Conservation (phyloP, 2,888 invertebrate species). For the Psylliodes chrysocephalus region DNA sequence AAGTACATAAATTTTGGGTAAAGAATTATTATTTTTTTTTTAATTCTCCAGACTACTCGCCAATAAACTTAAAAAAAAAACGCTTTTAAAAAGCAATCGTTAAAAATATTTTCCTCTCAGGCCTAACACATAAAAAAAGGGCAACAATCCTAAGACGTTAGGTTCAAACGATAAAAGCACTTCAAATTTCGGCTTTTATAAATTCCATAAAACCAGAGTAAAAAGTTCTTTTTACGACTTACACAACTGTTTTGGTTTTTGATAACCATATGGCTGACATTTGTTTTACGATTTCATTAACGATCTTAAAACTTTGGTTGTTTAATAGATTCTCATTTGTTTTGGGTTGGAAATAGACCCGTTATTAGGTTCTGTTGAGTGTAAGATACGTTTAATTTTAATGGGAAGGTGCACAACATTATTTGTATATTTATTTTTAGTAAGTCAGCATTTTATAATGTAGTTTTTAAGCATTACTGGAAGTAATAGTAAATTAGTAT, state of each 20-base stretch:
- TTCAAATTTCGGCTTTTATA: slow-evolving; percentile 24
- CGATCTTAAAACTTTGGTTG: slow-evolving; percentile 16
- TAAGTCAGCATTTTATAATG: too few relatives aligned
- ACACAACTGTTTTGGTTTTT: slow-evolving; percentile 38
- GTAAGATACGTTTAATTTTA: too few relatives aligned
- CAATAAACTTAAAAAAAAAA: slow-evolving; percentile 1
- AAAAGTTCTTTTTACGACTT: slow-evolving; percentile 24
- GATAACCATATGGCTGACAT: slow-evolving; percentile 46
- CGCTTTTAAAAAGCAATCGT: slow-evolving; percentile 12
- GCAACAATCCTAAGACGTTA: slow-evolving; percentile 24
- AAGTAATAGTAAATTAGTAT: too few relatives aligned
- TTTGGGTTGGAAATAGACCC: slow-evolving; percentile 6
- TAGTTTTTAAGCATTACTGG: too few relatives aligned
- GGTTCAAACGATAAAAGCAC: slow-evolving; percentile 25
- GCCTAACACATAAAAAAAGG: slow-evolving; percentile 18
- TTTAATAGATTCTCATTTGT: slow-evolving; percentile 22
- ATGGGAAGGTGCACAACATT: too few relatives aligned
- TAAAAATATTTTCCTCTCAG: slow-evolving; percentile 20
- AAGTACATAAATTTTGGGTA: not conserved
- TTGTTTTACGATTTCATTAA: slow-evolving; percentile 43
- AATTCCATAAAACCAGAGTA: slow-evolving; percentile 31
- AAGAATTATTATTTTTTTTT: too few relatives aligned
- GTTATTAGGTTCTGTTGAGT: not conserved
- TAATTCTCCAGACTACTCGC: too few relatives aligned
- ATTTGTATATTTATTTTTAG: too few relatives aligned